A percentile compares a stretch with the other conserved stretches of the same genome.
Evolutionary conservation across 2,113 vertebrate genomes (phyloP).

Genomic region (Ifrita kowaldi): DNA sequence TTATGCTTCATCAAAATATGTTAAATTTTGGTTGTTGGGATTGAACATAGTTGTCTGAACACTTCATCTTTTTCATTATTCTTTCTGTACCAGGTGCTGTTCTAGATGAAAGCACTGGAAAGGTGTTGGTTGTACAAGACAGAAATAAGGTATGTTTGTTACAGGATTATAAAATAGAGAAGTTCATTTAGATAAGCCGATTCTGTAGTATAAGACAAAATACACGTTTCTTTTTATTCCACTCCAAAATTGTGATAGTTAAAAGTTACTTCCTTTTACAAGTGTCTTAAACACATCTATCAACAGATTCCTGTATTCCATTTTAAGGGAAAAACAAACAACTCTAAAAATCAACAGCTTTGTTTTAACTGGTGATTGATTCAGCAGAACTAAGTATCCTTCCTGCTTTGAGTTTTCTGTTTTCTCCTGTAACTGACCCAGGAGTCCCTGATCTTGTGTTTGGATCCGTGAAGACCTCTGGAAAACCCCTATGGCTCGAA

Average conservation of each 20-base stretch:
- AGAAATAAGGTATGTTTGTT: slow-evolving; percentile 83
- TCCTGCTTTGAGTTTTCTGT: not conserved
- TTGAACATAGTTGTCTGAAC: not conserved
- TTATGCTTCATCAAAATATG: not conserved
- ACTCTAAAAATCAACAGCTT: not conserved
- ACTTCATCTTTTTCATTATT: not conserved
- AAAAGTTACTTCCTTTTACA: not conserved
- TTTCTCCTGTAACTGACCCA: not conserved
- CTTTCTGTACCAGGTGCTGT: slow-evolving; percentile 81
- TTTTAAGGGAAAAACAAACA: not conserved
- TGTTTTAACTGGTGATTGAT: not conserved
- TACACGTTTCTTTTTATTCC: not conserved
- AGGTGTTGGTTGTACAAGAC: slow-evolving; percentile 92
- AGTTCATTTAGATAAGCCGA: not conserved
- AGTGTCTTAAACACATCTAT: not conserved
- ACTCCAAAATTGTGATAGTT: not conserved
- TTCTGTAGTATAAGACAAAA: not conserved
- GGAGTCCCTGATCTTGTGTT: not conserved
- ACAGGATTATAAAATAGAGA: not conserved
- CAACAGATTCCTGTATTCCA: not conserved
- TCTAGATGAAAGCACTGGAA: slow-evolving; percentile 83
- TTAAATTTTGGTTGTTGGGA: not conserved
- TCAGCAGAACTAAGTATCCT: not conserved
- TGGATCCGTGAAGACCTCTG: not conserved
- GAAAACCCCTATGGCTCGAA: not conserved